A percentile compares a stretch with the other conserved stretches of the same genome.
Evolutionary conservation across 2,888 invertebrate genomes (phyloP).

Genomic region (Drosophila multiciliata): DNA sequence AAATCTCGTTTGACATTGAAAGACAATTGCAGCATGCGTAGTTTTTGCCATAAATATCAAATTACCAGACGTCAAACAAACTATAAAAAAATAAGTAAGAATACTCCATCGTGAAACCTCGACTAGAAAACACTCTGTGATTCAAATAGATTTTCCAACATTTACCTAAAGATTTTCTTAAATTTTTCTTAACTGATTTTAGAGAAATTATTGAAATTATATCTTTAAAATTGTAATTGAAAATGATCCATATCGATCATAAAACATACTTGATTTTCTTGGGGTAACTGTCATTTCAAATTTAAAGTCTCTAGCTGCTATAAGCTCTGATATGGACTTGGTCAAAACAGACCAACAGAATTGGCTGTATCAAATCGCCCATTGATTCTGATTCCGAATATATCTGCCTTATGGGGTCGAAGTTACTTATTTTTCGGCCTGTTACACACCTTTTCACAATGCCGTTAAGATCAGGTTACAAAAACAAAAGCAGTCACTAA

Average conservation of each 20-base stretch:
- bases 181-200: not conserved
- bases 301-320: not conserved
- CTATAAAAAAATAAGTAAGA: not conserved
- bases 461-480: not conserved
- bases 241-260: not conserved
- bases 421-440: not conserved
- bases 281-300: not conserved
- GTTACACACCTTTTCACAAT: not conserved
- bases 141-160: not conserved
- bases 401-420: not conserved
- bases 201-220: too few species aligned
- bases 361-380: not conserved
- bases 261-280: not conserved
- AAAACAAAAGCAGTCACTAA: constrained; percentile 2
- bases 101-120: too few species aligned
- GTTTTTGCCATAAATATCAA: constrained; percentile 14
- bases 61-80: constrained; percentile 20
- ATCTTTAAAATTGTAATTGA: too few species aligned
- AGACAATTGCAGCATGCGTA: constrained; percentile 15
- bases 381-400: not conserved
- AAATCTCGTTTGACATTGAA: constrained; percentile 38
- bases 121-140: not conserved
- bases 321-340: not conserved
- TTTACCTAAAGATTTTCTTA: not conserved
- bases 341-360: not conserved